These are phyloP conservation scores for Pipa parva DNA, from an alignment of 2,113 vertebrate species.

Conservation along the genomic window DNA sequence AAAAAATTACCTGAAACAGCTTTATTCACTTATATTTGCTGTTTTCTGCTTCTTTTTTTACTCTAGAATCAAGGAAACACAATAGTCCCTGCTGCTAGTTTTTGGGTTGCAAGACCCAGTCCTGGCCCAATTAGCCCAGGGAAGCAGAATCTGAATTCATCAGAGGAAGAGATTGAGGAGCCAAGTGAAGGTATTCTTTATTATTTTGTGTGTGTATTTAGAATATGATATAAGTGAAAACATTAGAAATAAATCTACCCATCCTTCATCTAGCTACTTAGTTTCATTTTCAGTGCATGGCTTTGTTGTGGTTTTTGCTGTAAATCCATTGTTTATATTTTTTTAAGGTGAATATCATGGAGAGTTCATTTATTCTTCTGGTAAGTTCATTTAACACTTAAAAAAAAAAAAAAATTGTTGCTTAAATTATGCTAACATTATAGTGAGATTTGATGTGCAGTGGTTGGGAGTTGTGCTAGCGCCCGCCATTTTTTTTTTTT, in stretches of 20 bases:
- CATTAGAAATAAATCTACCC: no score
- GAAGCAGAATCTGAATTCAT: slow-evolving; percentile 63
- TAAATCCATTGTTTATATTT: slow-evolving; percentile 31
- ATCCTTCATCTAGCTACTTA: no score
- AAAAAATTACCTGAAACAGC: no score
- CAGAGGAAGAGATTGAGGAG: slow-evolving; percentile 66
- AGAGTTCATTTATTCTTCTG: slow-evolving; percentile 75
- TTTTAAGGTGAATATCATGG: slow-evolving; percentile 73
- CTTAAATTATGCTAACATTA: no score
- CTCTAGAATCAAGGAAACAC: slow-evolving; percentile 59
- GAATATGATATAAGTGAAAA: not conserved
- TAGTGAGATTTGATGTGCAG: no score
- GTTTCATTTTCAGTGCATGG: no score
- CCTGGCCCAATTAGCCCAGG: slow-evolving; percentile 50
- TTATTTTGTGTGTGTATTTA: no score
- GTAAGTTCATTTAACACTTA: slow-evolving; percentile 70
- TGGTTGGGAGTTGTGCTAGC: no score
- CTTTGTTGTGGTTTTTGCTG: not conserved
- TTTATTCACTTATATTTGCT: no score
- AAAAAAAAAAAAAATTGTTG: no score
- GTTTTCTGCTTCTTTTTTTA: slow-evolving; percentile 26
- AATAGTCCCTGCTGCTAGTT: slow-evolving; percentile 59
- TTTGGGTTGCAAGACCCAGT: slow-evolving; percentile 61
- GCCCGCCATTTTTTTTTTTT: no score
- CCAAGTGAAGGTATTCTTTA: no score